These are phyloP conservation scores for Xenops minutus DNA, from an alignment of 2,797 vertebrate species.

Conservation along the genomic window DNA sequence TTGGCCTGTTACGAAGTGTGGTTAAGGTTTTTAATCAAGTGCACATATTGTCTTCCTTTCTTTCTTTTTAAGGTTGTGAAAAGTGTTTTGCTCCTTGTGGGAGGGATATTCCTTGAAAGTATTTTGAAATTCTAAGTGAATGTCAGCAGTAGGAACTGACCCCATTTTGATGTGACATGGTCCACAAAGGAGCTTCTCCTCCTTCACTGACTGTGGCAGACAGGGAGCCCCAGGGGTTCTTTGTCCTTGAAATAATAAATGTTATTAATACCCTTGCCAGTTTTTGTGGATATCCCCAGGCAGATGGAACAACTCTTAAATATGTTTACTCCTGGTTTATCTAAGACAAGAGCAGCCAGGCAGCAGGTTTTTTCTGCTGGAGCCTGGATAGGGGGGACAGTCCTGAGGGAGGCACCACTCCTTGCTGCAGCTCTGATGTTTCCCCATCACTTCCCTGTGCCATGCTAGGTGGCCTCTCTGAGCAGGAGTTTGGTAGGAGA, in stretches of 20 bases:
- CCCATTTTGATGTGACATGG: fast-evolving
- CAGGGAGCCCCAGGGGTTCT: background rate
- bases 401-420: fast-evolving
- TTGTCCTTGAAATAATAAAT: background rate
- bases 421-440: background rate
- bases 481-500: background rate
- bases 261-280: background rate
- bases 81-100: background rate
- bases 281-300: background rate
- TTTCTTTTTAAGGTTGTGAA: background rate
- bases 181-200: background rate
- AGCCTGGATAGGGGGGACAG: background rate
- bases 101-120: background rate
- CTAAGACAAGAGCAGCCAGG: background rate
- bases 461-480: background rate
- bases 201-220: background rate
- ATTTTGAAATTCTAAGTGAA: background rate
- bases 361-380: background rate
- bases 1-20: background rate
- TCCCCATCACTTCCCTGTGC: fast-evolving
- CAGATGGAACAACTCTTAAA: background rate
- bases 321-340: background rate
- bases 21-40: background rate
- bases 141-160: background rate
- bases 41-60: background rate